phyloP scores from a whole-genome alignment of 1,140 invertebrate genomes.

The Zeugodacus cucurbitae region DNA sequence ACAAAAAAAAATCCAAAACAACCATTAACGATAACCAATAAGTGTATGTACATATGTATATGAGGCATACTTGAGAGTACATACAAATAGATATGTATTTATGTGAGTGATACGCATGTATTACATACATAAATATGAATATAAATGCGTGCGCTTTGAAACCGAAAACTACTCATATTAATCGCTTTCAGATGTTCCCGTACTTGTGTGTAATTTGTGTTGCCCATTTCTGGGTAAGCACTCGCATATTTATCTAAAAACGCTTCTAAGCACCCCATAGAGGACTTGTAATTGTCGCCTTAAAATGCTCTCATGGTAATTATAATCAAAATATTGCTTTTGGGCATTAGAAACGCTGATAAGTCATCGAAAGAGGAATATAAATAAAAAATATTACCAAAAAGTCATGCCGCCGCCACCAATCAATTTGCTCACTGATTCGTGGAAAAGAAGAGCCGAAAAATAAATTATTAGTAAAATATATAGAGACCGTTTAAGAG shows the following conservation, averaged over 20 bases:
- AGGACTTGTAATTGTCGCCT: background rate
- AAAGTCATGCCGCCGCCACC: background rate
- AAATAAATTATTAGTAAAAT: background rate
- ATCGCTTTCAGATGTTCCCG: background rate
- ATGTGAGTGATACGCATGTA: background rate
- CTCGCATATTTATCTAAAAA: background rate
- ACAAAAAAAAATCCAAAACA: background rate
- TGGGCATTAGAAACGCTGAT: background rate
- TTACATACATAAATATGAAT: background rate
- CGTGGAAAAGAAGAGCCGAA: background rate
- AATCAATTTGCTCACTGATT: background rate
- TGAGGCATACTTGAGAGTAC: background rate
- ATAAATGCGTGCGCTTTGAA: background rate
- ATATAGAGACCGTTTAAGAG: background rate
- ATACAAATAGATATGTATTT: background rate
- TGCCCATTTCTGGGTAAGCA: background rate
- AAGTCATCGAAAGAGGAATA: background rate
- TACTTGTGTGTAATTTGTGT: background rate
- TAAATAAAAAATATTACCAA: slow-evolving; percentile 11
- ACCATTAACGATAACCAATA: background rate
- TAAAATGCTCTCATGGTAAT: slow-evolving; percentile 19
- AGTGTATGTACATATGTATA: background rate
- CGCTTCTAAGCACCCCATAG: background rate
- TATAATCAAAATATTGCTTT: slow-evolving; percentile 20
- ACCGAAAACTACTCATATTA: background rate